Evolutionary conservation across 1,140 invertebrate genomes (phyloP), one percentile per base, ranked within the genome.

Genomic region (Triops longicaudatus): DNA sequence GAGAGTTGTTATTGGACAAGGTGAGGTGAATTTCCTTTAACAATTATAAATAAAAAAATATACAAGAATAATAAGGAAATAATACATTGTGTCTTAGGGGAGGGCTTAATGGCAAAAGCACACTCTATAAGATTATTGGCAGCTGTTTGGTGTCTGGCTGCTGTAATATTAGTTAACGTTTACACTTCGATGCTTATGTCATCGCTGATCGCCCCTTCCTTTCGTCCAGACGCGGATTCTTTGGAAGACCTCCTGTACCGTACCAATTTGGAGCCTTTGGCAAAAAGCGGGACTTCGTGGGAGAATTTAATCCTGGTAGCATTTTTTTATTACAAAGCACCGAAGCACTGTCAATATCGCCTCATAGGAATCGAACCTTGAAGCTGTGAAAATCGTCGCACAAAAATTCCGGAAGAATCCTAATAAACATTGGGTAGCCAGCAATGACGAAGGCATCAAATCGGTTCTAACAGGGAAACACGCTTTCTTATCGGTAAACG

Each of bases 181-280:
- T 77, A 77, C 28, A 42, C 72, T 12, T 31, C 50, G 26, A 77
- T 26, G 10, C 63, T 77, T 14, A 77, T 72, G 76, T 37, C 76
- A 2, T 77, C 41, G 9, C 31, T 77, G 28, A 72, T 44, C 11
- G 76, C 72, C 1, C 76, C 76, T 11, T 63, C 50, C 0, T 17
- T 77, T n/a, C 26, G 27, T 3, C 76, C 76, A 10, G 63, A 37
- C 10, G 37, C 72, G n/a, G 72, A 77, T 37, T 63, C 72, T 11
- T 28, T 77, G n/a, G 27, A 26, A 28, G 76, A 77, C 7, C 28
- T 77, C 50, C 6, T 63, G 17, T 63, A 63, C 50, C 50, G 14
- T 63, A 63, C 50, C 14, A 22, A 63, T 17, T 63, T 63, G 50
- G 50, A 63, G 22, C 50, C 50, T 1, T 63, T 63, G 22, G 50